Conservation (phyloP, 2,797 vertebrate genomes). For the Danionella dracula region DNA sequence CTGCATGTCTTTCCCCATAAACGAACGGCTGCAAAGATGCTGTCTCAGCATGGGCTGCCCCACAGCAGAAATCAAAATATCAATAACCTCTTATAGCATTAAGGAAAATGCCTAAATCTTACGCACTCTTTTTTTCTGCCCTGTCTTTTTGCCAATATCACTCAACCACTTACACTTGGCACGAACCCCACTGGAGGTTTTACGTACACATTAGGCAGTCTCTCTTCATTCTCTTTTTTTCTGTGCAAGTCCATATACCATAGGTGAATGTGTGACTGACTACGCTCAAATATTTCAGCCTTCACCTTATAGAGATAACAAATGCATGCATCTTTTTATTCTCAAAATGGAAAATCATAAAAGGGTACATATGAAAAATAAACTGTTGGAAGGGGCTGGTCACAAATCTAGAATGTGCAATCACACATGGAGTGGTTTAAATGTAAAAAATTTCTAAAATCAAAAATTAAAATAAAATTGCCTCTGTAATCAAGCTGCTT, state of each 20-base stretch:
- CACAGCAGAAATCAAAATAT: conserved; percentile 74
- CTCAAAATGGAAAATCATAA: not conserved
- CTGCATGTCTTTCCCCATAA: conserved; percentile 65
- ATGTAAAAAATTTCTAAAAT: no score
- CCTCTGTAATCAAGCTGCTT: no score
- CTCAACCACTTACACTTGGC: conserved; percentile 76
- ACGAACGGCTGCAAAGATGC: conserved; percentile 60
- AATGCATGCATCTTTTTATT: not conserved
- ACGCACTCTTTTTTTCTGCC: conserved; percentile 50
- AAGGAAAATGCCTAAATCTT: conserved; percentile 79
- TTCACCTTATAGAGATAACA: not conserved
- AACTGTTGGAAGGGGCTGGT: no score
- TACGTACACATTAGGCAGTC: conserved; percentile 52
- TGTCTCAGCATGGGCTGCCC: conserved; percentile 68
- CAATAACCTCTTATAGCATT: conserved; percentile 82
- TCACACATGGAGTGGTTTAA: no score
- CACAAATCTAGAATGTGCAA: no score
- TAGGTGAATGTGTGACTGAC: conserved; percentile 36
- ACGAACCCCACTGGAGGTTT: conserved; percentile 60
- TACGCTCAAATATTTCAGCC: not conserved
- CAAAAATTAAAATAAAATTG: no score
- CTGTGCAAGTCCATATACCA: conserved; percentile 39
- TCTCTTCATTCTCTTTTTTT: conserved; percentile 22
- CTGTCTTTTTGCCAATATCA: conserved; percentile 69
- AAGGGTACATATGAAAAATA: no score